phyloP scores from a whole-genome alignment of 2,113 vertebrate species.

The Hippocampus comes region DNA sequence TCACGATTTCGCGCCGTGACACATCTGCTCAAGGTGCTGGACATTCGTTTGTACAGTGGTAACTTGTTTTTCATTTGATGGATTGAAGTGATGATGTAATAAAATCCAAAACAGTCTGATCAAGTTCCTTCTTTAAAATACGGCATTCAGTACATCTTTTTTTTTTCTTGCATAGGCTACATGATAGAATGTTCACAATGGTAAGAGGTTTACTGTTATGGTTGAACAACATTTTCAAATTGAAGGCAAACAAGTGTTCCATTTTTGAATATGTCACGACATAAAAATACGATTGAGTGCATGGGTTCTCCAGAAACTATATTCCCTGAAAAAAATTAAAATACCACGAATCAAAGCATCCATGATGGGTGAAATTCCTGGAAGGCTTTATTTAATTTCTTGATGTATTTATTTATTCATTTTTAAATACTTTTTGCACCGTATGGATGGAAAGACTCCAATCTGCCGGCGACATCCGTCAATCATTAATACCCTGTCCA shows the following conservation, averaged over 20 bases:
- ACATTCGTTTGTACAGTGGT: constrained; percentile 56
- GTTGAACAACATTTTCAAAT: not conserved
- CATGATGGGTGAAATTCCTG: too few relatives aligned
- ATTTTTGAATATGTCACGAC: not conserved
- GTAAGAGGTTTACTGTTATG: too few relatives aligned
- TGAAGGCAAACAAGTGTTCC: not conserved
- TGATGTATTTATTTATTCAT: too few relatives aligned
- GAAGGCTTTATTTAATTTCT: too few relatives aligned
- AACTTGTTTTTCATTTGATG: constrained; percentile 41
- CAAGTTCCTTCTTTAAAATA: constrained; percentile 13
- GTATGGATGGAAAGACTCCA: too few relatives aligned
- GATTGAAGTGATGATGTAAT: constrained; percentile 62
- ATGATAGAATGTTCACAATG: too few relatives aligned
- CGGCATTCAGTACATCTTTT: not conserved
- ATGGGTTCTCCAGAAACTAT: not conserved
- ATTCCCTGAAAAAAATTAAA: not conserved
- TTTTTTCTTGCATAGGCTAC: too few relatives aligned
- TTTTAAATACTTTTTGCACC: too few relatives aligned
- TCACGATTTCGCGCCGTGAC: constrained; percentile 44
- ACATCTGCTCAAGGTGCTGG: constrained; percentile 38
- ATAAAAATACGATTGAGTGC: not conserved
- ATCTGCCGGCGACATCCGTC: too few relatives aligned
- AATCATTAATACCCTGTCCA: too few relatives aligned
- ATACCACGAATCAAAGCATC: not conserved
- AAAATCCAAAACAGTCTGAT: constrained; percentile 51